Conservation (phyloP, 2,797 vertebrate species). For the Poeciliopsis paucimaculata region DNA sequence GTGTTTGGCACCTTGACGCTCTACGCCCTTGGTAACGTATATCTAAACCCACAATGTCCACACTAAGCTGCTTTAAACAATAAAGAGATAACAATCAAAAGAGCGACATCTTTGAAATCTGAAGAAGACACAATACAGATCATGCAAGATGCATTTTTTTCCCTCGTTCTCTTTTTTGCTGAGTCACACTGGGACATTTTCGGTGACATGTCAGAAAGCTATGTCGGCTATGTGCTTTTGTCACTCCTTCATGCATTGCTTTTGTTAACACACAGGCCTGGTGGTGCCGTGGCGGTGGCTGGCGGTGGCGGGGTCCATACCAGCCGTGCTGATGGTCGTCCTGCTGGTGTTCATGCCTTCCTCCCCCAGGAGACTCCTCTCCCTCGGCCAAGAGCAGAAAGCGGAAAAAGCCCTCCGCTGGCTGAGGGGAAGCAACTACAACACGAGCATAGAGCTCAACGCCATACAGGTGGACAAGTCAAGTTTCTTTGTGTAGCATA, state of each 20-base stretch:
- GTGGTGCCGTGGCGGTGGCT: conserved; percentile 92
- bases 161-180: background rate
- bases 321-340: conserved; percentile 84
- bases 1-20: conserved; percentile 90
- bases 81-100: background rate
- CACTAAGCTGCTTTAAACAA: background rate
- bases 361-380: conserved; percentile 92
- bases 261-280: conserved; percentile 78
- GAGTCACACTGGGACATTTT: background rate
- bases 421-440: conserved; percentile 83
- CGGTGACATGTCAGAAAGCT: background rate
- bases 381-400: conserved; percentile 78
- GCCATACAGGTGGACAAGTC: conserved; percentile 79
- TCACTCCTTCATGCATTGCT: background rate
- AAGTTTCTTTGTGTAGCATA: no score
- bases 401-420: conserved; percentile 84
- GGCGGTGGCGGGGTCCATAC: conserved; percentile 86
- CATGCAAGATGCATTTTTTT: background rate
- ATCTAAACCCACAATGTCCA: background rate
- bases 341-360: conserved; percentile 90
- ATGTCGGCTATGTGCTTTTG: background rate
- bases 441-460: conserved; percentile 80
- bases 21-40: conserved; percentile 81
- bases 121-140: background rate
- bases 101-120: background rate